These are phyloP conservation scores for Brenthis ino DNA, from an alignment of 2,888 invertebrate genomes.

Conservation along the genomic window DNA sequence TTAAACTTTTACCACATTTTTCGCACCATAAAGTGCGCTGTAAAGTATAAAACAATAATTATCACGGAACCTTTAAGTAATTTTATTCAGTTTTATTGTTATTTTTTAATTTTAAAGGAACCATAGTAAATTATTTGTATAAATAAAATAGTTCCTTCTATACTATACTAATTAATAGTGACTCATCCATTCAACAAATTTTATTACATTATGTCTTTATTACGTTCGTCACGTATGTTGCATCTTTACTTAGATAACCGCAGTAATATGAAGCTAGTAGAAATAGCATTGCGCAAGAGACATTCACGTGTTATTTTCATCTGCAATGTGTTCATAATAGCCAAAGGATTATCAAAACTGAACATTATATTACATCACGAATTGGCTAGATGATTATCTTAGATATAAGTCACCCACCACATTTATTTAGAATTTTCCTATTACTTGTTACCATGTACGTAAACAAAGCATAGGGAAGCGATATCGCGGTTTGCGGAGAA, in stretches of 20 bases:
- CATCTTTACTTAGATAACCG: constrained; percentile 38
- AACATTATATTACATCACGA: neutral
- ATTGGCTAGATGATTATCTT: constrained; percentile 6
- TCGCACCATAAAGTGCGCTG: too few relatives aligned
- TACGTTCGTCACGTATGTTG: constrained; percentile 37
- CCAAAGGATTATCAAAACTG: neutral
- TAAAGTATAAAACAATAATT: too few relatives aligned
- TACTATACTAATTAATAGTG: constrained; percentile 32
- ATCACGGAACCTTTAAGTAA: too few relatives aligned
- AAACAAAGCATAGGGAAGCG: constrained; percentile 31
- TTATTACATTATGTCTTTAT: constrained; percentile 34
- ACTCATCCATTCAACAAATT: constrained; percentile 32
- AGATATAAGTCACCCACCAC: constrained; percentile 54
- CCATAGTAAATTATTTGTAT: neutral
- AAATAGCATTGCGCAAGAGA: constrained; percentile 17
- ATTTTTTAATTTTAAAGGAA: too few relatives aligned
- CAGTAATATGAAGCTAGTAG: constrained; percentile 25
- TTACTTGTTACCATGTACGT: constrained; percentile 13
- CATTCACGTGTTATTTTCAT: constrained; percentile 1
- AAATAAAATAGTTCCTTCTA: neutral
- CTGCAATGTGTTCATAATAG: neutral
- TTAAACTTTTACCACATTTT: neutral
- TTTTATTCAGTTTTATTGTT: too few relatives aligned
- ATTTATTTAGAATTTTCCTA: constrained; percentile 40
- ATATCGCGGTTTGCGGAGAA: constrained; percentile 31